A percentile compares a stretch with the other conserved stretches of the same genome.
These are phyloP conservation scores for Drosophila simulans DNA, from an alignment of 1,140 invertebrate species.

Conservation along the genomic window DNA sequence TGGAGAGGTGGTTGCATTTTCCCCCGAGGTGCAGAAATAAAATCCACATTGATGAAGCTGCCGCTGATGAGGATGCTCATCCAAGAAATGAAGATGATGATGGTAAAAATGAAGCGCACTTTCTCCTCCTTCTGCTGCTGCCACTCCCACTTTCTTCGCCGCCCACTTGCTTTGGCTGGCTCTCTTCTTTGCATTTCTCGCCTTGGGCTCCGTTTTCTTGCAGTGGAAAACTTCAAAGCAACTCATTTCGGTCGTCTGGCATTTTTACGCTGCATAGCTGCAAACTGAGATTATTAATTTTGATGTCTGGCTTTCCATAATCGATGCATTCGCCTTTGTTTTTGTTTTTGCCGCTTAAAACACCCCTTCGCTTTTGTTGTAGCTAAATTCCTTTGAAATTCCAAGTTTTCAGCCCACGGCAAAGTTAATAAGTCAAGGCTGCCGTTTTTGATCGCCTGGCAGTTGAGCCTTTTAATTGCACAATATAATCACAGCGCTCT, in stretches of 20 bases:
- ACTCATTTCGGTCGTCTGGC: slow-evolving; percentile 45
- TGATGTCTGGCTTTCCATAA: slow-evolving; percentile 75
- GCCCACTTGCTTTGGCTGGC: slow-evolving; percentile 4
- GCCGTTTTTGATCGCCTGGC: slow-evolving; percentile 42
- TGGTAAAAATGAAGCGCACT: slow-evolving; percentile 31
- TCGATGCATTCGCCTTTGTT: slow-evolving; percentile 59
- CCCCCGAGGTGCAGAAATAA: slow-evolving; percentile 49
- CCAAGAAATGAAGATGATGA: slow-evolving; percentile 30
- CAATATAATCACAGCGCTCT: neutral
- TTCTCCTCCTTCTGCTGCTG: slow-evolving; percentile 16
- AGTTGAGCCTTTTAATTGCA: slow-evolving; percentile 22
- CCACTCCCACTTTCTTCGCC: slow-evolving; percentile 6
- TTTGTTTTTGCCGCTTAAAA: slow-evolving; percentile 17
- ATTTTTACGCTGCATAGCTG: slow-evolving; percentile 65
- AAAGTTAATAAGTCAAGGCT: slow-evolving; percentile 70
- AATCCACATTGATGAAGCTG: slow-evolving; percentile 60
- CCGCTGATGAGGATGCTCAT: slow-evolving; percentile 30
- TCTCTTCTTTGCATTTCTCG: slow-evolving; percentile 8
- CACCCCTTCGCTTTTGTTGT: neutral
- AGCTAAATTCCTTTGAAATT: slow-evolving; percentile 57
- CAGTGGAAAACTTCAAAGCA: slow-evolving; percentile 71
- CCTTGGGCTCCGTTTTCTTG: slow-evolving; percentile 45
- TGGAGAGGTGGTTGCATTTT: slow-evolving; percentile 1
- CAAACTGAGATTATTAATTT: slow-evolving; percentile 74
- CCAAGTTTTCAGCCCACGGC: slow-evolving; percentile 42